These are phyloP conservation scores for Pterocles burchelli DNA, from an alignment of 2,113 vertebrate genomes.

Conservation along the genomic window DNA sequence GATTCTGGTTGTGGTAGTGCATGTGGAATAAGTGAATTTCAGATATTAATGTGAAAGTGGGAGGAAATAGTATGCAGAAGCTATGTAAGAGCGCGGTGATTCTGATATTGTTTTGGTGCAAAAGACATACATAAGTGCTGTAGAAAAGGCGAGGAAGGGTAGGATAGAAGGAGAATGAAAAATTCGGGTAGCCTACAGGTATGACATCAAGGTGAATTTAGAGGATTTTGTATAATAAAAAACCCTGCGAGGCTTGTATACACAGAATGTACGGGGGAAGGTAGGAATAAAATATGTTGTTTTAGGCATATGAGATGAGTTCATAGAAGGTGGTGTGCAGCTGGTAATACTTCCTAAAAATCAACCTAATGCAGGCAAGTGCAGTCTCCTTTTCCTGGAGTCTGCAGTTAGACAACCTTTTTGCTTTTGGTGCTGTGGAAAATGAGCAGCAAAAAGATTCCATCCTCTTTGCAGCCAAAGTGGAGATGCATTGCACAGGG, in stretches of 20 bases:
- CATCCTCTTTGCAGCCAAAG: background rate
- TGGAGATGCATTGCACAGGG: background rate
- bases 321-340: background rate
- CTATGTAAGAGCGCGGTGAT: background rate
- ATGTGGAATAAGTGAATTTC: background rate
- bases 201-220: rapidly evolving
- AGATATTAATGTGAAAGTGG: background rate
- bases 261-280: too few relatives aligned
- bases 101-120: background rate
- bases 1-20: background rate
- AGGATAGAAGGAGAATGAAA: background rate
- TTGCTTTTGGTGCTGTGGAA: background rate
- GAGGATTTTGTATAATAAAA: background rate
- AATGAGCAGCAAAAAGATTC: background rate
- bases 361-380: background rate
- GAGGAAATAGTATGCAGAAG: background rate
- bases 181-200: background rate
- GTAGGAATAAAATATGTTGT: background rate
- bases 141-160: background rate
- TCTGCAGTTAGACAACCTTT: background rate
- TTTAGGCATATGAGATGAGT: background rate
- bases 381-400: background rate
- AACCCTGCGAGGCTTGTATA: background rate
- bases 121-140: background rate
- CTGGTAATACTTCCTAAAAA: background rate